phyloP scores from a whole-genome alignment of 2,113 vertebrate genomes.

The Clupea harengus region DNA sequence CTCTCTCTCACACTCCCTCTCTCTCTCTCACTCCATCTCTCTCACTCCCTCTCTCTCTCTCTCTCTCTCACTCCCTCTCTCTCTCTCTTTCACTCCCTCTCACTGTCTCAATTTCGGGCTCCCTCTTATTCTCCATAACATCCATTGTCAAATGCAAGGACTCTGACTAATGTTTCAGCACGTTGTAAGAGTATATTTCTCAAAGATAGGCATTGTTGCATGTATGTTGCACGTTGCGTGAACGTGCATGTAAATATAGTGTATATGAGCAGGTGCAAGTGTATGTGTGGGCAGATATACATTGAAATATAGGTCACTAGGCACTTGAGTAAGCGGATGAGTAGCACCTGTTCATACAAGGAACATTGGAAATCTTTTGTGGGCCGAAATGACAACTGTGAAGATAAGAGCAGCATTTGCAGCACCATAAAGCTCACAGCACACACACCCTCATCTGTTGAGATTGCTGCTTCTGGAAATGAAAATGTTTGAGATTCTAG shows the following conservation, averaged over 20 bases:
- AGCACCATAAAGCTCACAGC: not conserved
- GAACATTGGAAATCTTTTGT: constrained; percentile 16
- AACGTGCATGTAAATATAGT: not conserved
- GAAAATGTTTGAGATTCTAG: not conserved
- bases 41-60: too few relatives aligned
- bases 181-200: not conserved
- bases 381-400: not conserved
- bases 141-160: not conserved
- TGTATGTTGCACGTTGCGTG: not conserved
- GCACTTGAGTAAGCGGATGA: not conserved
- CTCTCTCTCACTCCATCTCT: too few relatives aligned
- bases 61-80: too few relatives aligned
- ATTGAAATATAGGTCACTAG: not conserved
- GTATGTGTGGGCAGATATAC: not conserved
- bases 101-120: not conserved
- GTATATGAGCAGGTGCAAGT: not conserved
- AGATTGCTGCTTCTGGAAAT: constrained; percentile 14
- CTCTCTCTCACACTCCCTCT: too few relatives aligned
- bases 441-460: not conserved
- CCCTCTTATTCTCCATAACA: not conserved
- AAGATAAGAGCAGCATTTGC: not conserved
- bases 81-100: not conserved
- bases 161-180: not conserved
- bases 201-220: not conserved
- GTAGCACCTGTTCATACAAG: not conserved